Evolutionary conservation across 2,888 invertebrate genomes (phyloP).

Genomic region (Coecobrya sp.): DNA sequence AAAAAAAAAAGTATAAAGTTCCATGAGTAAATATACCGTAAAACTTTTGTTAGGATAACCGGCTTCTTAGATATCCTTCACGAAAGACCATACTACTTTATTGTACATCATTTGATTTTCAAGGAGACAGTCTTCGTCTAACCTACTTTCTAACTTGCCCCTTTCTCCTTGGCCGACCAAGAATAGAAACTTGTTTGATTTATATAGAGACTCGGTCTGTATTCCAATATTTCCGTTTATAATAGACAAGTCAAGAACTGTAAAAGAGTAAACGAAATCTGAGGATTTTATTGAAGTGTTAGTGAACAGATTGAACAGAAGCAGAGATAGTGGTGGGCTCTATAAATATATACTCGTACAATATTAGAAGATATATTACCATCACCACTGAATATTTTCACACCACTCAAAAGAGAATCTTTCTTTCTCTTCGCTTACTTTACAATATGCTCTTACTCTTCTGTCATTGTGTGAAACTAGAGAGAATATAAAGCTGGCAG

Average conservation of each 20-base stretch:
- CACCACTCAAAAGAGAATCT: not conserved
- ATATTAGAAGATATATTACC: not conserved
- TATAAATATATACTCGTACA: not conserved
- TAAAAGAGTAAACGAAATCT: conserved; percentile 17
- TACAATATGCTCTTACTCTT: not conserved
- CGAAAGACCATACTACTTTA: too few species aligned
- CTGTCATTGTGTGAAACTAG: not conserved
- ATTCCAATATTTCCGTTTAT: not conserved
- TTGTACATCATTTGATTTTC: too few species aligned
- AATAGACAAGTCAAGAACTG: not conserved
- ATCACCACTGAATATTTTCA: not conserved
- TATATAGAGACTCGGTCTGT: too few species aligned
- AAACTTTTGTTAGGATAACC: not conserved
- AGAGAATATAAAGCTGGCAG: conserved; percentile 20
- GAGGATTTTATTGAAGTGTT: conserved; percentile 23
- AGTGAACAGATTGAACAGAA: not conserved
- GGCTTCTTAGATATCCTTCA: too few species aligned
- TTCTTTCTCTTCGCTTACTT: not conserved
- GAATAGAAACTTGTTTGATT: too few species aligned
- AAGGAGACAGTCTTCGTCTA: too few species aligned
- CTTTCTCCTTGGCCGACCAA: not conserved
- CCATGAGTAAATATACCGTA: not conserved
- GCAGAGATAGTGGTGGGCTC: not conserved
- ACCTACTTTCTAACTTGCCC: not conserved
- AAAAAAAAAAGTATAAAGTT: not conserved